These are phyloP conservation scores for Drosophila bifasciata DNA, from an alignment of 1,140 invertebrate genomes.

Conservation along the genomic window DNA sequence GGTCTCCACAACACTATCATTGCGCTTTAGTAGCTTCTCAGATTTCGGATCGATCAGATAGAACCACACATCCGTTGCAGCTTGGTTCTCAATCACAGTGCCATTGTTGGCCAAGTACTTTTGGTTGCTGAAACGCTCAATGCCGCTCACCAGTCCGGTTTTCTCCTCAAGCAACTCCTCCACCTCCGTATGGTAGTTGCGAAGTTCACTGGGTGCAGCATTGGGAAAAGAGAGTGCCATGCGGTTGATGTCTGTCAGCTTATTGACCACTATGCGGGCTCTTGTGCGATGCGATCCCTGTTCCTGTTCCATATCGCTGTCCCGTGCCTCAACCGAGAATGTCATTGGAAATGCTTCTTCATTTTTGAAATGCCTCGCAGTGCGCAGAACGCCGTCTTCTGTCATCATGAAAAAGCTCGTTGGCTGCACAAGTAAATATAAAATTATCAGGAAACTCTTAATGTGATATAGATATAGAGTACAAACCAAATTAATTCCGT, in stretches of 20 bases:
- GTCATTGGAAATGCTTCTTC: slow-evolving; percentile 88
- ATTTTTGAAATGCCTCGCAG: slow-evolving; percentile 89
- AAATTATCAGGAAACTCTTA: too few species aligned
- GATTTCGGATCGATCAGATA: slow-evolving; percentile 92
- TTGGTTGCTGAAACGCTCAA: slow-evolving; percentile 90
- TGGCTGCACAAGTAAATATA: slow-evolving; percentile 46
- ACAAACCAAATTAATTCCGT: slow-evolving; percentile 86
- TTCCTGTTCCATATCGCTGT: slow-evolving; percentile 76
- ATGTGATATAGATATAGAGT: too few species aligned
- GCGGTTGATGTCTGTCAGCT: slow-evolving; percentile 89
- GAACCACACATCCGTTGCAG: slow-evolving; percentile 94
- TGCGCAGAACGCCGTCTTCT: slow-evolving; percentile 89
- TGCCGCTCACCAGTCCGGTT: slow-evolving; percentile 89
- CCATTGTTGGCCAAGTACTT: slow-evolving; percentile 89
- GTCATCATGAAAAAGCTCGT: slow-evolving; percentile 90
- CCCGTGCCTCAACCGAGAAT: slow-evolving; percentile 88
- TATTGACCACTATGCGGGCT: slow-evolving; percentile 86
- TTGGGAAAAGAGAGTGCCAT: slow-evolving; percentile 91
- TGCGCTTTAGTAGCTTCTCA: slow-evolving; percentile 89
- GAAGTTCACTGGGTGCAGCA: slow-evolving; percentile 89
- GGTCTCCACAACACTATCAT: slow-evolving; percentile 87
- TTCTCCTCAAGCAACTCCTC: slow-evolving; percentile 89
- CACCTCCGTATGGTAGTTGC: slow-evolving; percentile 87
- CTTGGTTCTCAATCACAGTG: slow-evolving; percentile 89
- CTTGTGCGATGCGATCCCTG: slow-evolving; percentile 72